phyloP scores from a whole-genome alignment of 1,140 invertebrate genomes.

The Holotrichia oblita region DNA sequence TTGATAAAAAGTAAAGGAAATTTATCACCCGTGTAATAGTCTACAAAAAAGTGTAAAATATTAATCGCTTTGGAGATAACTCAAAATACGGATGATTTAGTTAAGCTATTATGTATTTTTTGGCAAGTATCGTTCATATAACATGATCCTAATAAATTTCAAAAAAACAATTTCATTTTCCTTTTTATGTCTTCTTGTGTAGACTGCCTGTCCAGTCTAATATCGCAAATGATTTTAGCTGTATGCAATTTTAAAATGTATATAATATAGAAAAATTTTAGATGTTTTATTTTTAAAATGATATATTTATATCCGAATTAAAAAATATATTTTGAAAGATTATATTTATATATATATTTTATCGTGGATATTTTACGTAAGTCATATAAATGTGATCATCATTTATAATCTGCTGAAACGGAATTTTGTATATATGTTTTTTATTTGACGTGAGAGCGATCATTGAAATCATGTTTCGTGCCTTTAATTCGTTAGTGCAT shows the following conservation, averaged over 20 bases:
- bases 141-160: background rate
- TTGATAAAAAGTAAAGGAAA: background rate
- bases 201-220: background rate
- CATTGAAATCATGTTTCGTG: background rate
- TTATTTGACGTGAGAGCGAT: background rate
- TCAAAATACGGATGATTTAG: constrained; percentile 5
- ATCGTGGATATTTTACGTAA: background rate
- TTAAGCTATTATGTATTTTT: background rate
- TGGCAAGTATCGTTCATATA: background rate
- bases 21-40: background rate
- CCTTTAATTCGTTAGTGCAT: background rate
- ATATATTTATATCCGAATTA: background rate
- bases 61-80: background rate
- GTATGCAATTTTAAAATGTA: background rate
- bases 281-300: background rate
- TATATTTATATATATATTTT: background rate
- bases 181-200: background rate
- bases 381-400: background rate
- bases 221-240: background rate
- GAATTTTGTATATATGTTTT: background rate
- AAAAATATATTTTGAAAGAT: background rate
- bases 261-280: background rate
- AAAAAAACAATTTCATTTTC: background rate
- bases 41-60: background rate
- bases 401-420: background rate